phyloP scores from a whole-genome alignment of 2,888 invertebrate genomes.

The Tridacna gigas region DNA sequence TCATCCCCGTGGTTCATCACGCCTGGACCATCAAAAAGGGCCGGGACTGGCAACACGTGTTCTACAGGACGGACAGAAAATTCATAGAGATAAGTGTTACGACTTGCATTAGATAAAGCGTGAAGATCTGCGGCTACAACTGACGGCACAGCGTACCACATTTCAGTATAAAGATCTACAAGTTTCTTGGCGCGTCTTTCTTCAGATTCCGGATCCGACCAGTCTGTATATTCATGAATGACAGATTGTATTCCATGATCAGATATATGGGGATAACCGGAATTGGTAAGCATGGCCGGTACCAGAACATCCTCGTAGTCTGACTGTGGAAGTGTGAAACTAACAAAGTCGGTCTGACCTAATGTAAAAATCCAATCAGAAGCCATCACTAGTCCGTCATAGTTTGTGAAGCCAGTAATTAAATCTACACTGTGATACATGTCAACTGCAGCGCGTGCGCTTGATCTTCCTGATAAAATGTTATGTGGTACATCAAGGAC shows the following conservation, averaged over 20 bases:
- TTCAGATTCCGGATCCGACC: conserved; percentile 19
- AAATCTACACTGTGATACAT: conserved; percentile 30
- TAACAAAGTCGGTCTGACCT: neutral
- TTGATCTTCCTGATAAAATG: neutral
- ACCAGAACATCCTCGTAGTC: conserved; percentile 10
- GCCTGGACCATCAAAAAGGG: conserved; percentile 5
- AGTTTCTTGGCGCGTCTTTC: neutral
- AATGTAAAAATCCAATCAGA: neutral
- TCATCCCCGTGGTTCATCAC: conserved; percentile 22
- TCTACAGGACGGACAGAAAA: neutral
- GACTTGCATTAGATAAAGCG: neutral
- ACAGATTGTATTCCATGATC: neutral
- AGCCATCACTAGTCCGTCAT: conserved; percentile 1
- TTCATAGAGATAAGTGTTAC: conserved; percentile 5
- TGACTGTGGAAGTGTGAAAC: neutral
- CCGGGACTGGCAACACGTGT: neutral
- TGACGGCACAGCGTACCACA: neutral
- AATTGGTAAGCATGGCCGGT: neutral
- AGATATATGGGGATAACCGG: neutral
- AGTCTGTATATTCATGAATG: conserved; percentile 24
- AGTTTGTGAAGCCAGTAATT: conserved; percentile 10
- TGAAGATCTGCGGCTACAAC: neutral
- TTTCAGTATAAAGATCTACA: neutral
- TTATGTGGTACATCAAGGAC: neutral
- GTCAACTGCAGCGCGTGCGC: neutral